These are phyloP conservation scores for Salvelinus namaycush DNA, from an alignment of 2,113 vertebrate species.

Conservation along the genomic window DNA sequence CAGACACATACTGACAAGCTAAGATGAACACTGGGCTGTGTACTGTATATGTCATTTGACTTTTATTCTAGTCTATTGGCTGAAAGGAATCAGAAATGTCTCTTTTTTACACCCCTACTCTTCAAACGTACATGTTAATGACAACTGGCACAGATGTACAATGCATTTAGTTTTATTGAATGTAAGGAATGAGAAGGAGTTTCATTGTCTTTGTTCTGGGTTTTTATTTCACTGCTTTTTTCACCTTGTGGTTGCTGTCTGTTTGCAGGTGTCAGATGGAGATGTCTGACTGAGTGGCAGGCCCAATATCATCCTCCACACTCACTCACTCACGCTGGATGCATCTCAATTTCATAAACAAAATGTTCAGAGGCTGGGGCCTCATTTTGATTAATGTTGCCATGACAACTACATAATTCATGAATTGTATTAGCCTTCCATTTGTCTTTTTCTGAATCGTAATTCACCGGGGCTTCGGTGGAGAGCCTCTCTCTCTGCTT, in stretches of 20 bases:
- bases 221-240: background rate
- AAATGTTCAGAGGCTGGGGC: constrained; percentile 59
- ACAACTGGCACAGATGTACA: constrained; percentile 45
- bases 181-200: background rate
- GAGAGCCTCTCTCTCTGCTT: constrained; percentile 39
- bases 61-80: too few species aligned
- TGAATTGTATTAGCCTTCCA: constrained; percentile 76
- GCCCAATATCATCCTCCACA: constrained; percentile 65
- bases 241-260: background rate
- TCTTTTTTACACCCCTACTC: too few species aligned
- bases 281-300: constrained; percentile 55
- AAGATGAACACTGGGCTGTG: too few species aligned
- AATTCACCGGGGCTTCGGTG: constrained; percentile 55
- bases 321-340: constrained; percentile 54
- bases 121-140: background rate
- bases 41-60: too few species aligned
- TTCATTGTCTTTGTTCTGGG: background rate
- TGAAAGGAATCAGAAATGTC: too few species aligned
- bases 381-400: constrained; percentile 74
- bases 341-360: constrained; percentile 77
- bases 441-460: constrained; percentile 76
- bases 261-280: background rate
- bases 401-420: constrained; percentile 80
- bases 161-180: constrained; percentile 16
- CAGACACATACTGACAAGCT: too few species aligned